A percentile compares a stretch with the other conserved stretches of the same genome.
Evolutionary conservation across 2,797 vertebrate genomes (phyloP).

Genomic region (Enteromius anoplus): DNA sequence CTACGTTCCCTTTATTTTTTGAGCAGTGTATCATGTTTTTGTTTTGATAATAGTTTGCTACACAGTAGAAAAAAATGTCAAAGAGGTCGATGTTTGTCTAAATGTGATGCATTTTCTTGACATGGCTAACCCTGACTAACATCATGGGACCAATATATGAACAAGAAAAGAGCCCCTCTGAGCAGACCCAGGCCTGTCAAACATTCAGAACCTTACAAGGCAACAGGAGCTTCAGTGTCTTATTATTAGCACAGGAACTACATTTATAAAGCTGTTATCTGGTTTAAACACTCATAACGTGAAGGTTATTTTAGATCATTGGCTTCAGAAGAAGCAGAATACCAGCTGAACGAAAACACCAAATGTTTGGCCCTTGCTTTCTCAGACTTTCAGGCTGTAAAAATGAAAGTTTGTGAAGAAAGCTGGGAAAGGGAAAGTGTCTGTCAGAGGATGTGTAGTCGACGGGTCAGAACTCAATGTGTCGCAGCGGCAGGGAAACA

Average conservation of each 20-base stretch:
- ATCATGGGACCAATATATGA: background rate
- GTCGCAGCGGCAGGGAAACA: constrained; percentile 15
- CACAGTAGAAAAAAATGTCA: background rate
- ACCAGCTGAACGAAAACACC: background rate
- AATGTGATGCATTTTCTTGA: background rate
- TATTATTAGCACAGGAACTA: background rate
- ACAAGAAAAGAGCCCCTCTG: background rate
- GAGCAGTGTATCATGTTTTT: background rate
- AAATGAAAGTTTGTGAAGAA: background rate
- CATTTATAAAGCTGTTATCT: background rate
- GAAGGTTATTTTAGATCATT: background rate
- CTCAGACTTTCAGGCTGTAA: background rate
- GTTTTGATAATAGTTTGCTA: background rate
- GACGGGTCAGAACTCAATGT: background rate
- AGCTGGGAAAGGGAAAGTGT: constrained; percentile 37
- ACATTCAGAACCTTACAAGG: background rate
- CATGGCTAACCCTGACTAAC: background rate
- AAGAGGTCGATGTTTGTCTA: background rate
- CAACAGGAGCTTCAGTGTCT: background rate
- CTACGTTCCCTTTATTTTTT: too few relatives aligned
- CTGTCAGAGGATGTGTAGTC: background rate
- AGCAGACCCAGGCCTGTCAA: background rate
- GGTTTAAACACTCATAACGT: background rate
- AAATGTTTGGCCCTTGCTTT: background rate
- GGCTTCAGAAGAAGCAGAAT: background rate